Percentiles rank a stretch among this genome's conserved stretches.
phyloP scores from a whole-genome alignment of 35 echinoderm and acorn worm species.

The Diadema setosum region DNA sequence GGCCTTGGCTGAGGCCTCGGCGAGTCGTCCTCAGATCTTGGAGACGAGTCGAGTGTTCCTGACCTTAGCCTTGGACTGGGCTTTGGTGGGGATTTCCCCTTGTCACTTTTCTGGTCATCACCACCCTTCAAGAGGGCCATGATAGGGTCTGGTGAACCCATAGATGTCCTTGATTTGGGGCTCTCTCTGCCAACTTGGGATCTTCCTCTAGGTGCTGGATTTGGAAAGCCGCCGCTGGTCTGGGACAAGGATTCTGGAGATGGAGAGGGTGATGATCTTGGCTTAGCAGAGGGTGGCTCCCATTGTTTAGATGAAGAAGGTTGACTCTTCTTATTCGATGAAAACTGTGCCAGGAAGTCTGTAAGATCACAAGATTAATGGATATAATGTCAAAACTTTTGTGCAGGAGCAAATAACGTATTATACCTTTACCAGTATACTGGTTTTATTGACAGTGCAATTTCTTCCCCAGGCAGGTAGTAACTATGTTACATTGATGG shows the following conservation, averaged over 20 bases:
- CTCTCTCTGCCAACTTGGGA: background rate
- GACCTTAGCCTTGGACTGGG: background rate
- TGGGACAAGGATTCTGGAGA: background rate
- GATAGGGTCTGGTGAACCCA: constrained; percentile 1
- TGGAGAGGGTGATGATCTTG: background rate
- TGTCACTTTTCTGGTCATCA: background rate
- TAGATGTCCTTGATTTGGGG: background rate
- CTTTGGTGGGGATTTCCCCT: background rate
- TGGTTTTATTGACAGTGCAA: too few species aligned
- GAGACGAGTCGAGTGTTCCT: background rate
- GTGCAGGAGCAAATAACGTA: too few species aligned
- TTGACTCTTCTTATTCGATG: background rate
- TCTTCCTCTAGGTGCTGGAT: background rate
- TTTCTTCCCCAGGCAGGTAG: too few species aligned
- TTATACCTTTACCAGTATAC: too few species aligned
- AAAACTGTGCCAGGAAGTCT: constrained; percentile 54
- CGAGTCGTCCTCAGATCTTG: background rate
- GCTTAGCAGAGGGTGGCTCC: background rate
- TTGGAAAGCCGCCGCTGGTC: background rate
- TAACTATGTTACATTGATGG: too few species aligned
- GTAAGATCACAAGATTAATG: too few species aligned
- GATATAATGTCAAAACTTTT: too few species aligned
- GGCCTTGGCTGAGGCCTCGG: constrained; percentile 35
- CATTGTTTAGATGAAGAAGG: constrained; percentile 11
- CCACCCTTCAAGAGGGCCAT: background rate